Evolutionary conservation across 2,113 vertebrate genomes (phyloP), one percentile per base, ranked within the genome.

Genomic region (Poeciliopsis turrubarensis): DNA sequence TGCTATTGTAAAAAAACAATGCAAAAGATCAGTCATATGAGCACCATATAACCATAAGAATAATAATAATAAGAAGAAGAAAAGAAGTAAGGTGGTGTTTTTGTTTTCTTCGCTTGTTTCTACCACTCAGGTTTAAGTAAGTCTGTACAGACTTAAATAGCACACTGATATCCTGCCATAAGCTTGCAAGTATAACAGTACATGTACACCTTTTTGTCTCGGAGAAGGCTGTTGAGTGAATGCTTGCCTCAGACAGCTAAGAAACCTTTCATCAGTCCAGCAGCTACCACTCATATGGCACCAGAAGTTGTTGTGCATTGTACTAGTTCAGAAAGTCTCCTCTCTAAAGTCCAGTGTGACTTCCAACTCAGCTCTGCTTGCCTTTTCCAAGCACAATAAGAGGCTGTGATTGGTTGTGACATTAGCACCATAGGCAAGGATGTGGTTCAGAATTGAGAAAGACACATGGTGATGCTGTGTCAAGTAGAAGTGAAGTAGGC

Each of bases 1-100:
- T 86, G 87, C 88, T 92, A 92, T 87, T 89, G 86, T 90, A 88
- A 90, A 82, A 93, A 91, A 90, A 89, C 86, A 92, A 88, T 91
- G 87, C 84, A 91, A 90, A 91, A 85, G 67, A 80, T 87, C 82
- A 86, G 90, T 92, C 87, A 92, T 92, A 89, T 94, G 91, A 92
- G 86, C 76, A 89, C 88, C 93, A 93, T 93, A 92, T 90, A 91
- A 92, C 91, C 72, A 81, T 74, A 27, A 69, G 63, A 78, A 80
- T 64, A 60, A 39, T 31, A 74, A 75, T 14, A 60, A 70, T 26
- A 70, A 60, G 2, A 39, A 60, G 27, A 71, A 70, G 68, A 44
- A 44, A 32, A 54, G 54, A 25, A 70, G 69, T 78, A 34, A 74
- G 62, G 63, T 37, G 78, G 13, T 60, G 47, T 68, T 72, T 62